Evolutionary conservation across 1,140 invertebrate genomes (phyloP).

Genomic region (Drosophila repletoides): DNA sequence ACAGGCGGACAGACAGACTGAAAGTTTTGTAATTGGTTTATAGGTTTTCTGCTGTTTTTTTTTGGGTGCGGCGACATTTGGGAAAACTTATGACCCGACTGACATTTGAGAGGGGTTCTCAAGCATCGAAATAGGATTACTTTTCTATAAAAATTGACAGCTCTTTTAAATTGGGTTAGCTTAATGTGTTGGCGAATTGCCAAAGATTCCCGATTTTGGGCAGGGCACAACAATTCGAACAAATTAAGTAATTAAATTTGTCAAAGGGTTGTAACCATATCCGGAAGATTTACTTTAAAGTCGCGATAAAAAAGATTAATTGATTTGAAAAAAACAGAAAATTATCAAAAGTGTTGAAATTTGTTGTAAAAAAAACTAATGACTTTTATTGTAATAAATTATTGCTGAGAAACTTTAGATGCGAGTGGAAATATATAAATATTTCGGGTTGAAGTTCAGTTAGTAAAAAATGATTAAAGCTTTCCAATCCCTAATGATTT

Average conservation of each 20-base stretch:
- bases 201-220: constrained; percentile 46
- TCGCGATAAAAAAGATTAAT: neutral
- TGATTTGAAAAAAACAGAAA: constrained; percentile 5
- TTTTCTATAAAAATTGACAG: constrained; percentile 39
- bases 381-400: too few species aligned
- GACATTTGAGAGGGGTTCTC: constrained; percentile 27
- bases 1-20: constrained; percentile 21
- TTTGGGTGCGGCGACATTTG: constrained; percentile 54
- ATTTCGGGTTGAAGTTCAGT: neutral
- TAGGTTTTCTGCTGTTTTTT: constrained; percentile 44
- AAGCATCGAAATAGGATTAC: constrained; percentile 60
- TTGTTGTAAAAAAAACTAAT: too few species aligned
- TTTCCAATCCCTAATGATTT: too few species aligned
- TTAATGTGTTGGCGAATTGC: constrained; percentile 44
- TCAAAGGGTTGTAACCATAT: constrained; percentile 27
- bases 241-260: constrained; percentile 39
- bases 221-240: constrained; percentile 30
- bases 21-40: constrained; percentile 73
- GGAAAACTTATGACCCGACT: constrained; percentile 32
- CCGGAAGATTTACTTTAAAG: neutral
- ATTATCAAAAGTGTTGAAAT: too few species aligned
- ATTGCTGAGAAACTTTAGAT: too few species aligned
- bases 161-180: constrained; percentile 57
- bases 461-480: too few species aligned
- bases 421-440: too few species aligned